These are phyloP conservation scores for Silurus lanzhouensis DNA, from an alignment of 2,797 vertebrate species.

Conservation along the genomic window DNA sequence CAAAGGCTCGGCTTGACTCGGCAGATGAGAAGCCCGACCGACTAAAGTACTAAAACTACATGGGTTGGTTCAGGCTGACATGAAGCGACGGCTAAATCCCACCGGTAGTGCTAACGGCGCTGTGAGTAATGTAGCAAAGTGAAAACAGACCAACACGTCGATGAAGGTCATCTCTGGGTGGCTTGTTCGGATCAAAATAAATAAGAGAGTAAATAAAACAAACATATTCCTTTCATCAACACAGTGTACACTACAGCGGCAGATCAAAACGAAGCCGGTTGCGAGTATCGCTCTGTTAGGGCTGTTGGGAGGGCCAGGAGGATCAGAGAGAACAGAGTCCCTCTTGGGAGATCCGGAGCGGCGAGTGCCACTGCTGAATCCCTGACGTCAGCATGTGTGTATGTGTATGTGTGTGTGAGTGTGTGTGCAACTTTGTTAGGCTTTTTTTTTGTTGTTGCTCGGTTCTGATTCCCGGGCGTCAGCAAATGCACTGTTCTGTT, in stretches of 20 bases:
- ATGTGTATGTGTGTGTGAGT: background rate
- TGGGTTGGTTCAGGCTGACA: background rate
- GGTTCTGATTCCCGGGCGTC: constrained; percentile 38
- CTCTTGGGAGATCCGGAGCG: constrained; percentile 27
- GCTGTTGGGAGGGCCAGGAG: background rate
- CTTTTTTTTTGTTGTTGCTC: constrained; percentile 30
- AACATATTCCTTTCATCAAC: constrained; percentile 10
- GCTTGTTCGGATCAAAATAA: background rate
- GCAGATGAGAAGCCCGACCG: background rate
- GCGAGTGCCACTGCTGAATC: constrained; percentile 30
- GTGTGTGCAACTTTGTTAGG: background rate
- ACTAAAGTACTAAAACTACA: background rate
- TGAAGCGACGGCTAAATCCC: background rate
- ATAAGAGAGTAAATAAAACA: background rate
- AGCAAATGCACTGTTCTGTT: constrained; percentile 21
- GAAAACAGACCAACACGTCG: background rate
- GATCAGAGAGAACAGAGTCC: constrained; percentile 35
- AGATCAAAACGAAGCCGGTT: constrained; percentile 3
- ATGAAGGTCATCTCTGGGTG: background rate
- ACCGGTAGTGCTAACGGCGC: background rate
- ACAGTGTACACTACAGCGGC: background rate
- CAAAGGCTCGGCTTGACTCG: background rate
- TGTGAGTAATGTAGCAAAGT: background rate
- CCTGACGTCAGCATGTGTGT: constrained; percentile 29
- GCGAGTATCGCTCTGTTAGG: background rate